These are phyloP conservation scores for Alces alces DNA, from an alignment of 2,113 vertebrate species.

Conservation along the genomic window DNA sequence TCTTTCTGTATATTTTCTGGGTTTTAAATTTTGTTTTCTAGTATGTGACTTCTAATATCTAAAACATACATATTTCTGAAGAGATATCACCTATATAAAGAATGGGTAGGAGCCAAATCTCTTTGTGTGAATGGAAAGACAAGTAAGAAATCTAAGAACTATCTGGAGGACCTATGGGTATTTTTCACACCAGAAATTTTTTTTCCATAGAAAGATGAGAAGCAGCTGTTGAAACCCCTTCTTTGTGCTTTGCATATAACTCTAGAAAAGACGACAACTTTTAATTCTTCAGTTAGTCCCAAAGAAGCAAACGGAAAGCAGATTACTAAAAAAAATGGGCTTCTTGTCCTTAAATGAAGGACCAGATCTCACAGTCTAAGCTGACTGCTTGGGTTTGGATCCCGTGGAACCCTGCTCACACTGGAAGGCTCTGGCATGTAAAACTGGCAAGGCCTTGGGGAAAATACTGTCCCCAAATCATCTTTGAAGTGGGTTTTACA, in stretches of 20 bases:
- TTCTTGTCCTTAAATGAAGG: conserved; percentile 44
- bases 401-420: background rate
- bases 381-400: background rate
- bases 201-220: conserved; percentile 13
- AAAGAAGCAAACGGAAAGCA: conserved; percentile 30
- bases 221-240: conserved; percentile 44
- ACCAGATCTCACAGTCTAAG: conserved; percentile 23
- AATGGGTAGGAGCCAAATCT: background rate
- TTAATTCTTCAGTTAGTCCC: conserved; percentile 20
- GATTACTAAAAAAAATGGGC: conserved; percentile 32
- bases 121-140: background rate
- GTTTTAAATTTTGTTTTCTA: conserved; percentile 6
- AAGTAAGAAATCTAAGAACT: background rate
- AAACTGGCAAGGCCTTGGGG: conserved; percentile 34
- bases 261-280: conserved; percentile 41
- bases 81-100: background rate
- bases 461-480: conserved; percentile 34
- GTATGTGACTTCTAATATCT: background rate
- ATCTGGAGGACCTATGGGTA: background rate
- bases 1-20: background rate
- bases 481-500: conserved; percentile 60
- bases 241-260: conserved; percentile 33
- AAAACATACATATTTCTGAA: background rate
- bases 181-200: conserved; percentile 36
- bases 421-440: conserved; percentile 1